Evolutionary conservation across 2,888 invertebrate genomes (phyloP), one percentile per base, ranked within the genome.

Genomic region (Platerodrilus igneus): DNA sequence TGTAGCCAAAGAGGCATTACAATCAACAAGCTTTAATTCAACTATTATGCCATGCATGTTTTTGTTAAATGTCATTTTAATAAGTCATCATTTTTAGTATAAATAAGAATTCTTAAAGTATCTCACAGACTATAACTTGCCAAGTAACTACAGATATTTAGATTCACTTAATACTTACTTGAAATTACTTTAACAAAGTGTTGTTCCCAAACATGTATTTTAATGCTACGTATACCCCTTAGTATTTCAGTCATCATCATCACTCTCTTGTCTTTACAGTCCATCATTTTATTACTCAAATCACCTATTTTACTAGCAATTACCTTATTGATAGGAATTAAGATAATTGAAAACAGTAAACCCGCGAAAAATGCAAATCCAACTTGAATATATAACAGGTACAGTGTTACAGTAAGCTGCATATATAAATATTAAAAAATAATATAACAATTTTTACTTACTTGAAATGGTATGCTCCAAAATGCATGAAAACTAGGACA

Each of bases 381-480:
- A 47, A 97, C 81, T 81, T 95, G 89, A 41, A 76, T 75, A 58
- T 93, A 88, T 1, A 95, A 74, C 43, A 94, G 76, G 62, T 84
- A 87, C 16, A 93, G 68, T 4, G 90, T 87, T 23, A 91, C 83
- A 19, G 75, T 72, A 35, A 93, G 71, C 85, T 92, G 70, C 26
- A 8, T 10, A 13, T 5, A 10, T 30, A 3, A 8, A 3, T 14
- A 2, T 25, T 30, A 62, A 83, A 86, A 16, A 93, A 68, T 4
- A 89, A 87, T 26, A 91, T 82, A 21, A 75, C 72, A 35, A 93
- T 71, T 84, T 91, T 30, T 33, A 47, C 52, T 60, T 62, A 84
- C 86, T 76, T 89, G 90, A 58, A 95, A 75, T 4, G 96, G 96
- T 60, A 96, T 86, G 67, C 94, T 95, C 96, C 97, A 97, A 52